phyloP scores from a whole-genome alignment of 2,797 vertebrate species.

The Gastrophryne carolinensis region DNA sequence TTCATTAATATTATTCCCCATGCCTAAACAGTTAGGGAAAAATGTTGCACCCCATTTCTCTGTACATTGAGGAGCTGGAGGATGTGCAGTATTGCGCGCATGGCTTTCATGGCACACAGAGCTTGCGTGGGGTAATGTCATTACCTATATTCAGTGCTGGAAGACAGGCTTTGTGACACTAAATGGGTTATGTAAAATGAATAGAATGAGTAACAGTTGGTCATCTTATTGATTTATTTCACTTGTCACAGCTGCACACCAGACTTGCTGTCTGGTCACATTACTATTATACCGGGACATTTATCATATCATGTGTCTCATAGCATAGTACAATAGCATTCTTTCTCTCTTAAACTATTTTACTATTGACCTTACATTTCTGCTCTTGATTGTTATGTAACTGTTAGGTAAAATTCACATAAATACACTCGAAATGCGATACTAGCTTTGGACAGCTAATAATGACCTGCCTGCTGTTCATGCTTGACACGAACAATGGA shows the following conservation, averaged over 20 bases:
- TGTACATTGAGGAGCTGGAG: not conserved
- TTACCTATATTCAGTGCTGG: slow-evolving; percentile 37
- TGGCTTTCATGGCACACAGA: not conserved
- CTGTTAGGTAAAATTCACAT: slow-evolving; percentile 1
- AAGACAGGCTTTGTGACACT: slow-evolving; percentile 38
- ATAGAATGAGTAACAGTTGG: slow-evolving; percentile 44
- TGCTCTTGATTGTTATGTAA: not conserved
- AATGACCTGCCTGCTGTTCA: not conserved
- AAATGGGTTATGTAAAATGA: slow-evolving; percentile 51
- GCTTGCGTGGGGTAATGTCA: slow-evolving; percentile 23
- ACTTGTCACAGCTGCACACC: slow-evolving; percentile 48
- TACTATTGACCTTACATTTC: not conserved
- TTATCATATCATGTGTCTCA: slow-evolving; percentile 38
- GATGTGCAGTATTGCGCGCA: not conserved
- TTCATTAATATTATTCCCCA: too few relatives aligned
- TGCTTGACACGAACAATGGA: not conserved
- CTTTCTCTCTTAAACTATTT: not conserved
- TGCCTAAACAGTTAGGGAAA: too few relatives aligned
- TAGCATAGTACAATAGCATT: slow-evolving; percentile 16
- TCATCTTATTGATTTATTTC: slow-evolving; percentile 48
- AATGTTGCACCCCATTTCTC: not conserved
- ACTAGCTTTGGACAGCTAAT: not conserved
- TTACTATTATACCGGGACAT: slow-evolving; percentile 45
- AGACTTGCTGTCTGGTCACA: slow-evolving; percentile 44
- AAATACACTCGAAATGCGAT: not conserved